Evolutionary conservation across 2,888 invertebrate species (phyloP).

Genomic region (Erebia epiphron): DNA sequence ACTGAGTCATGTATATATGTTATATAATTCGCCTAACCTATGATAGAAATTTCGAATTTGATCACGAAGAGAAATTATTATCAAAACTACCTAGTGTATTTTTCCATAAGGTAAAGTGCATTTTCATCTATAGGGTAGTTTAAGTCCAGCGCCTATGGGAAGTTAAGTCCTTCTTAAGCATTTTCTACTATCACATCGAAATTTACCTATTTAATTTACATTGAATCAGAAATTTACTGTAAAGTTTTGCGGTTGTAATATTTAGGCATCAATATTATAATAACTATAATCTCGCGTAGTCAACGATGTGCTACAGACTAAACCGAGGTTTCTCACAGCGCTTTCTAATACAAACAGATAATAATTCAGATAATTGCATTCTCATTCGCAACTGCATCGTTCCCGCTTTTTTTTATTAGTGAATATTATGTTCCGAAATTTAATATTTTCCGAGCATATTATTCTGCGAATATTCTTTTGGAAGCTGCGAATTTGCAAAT

Average conservation of each 20-base stretch:
- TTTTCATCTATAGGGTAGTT: slow-evolving; percentile 74
- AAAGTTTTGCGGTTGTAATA: not conserved
- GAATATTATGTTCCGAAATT: too few species aligned
- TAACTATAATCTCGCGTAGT: not conserved
- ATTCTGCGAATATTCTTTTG: too few species aligned
- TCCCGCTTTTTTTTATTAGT: too few species aligned
- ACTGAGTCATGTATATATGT: slow-evolving; percentile 66
- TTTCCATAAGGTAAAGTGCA: slow-evolving; percentile 74
- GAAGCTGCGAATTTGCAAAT: not conserved
- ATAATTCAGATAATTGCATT: not conserved
- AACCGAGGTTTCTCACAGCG: not conserved
- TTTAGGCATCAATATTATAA: not conserved
- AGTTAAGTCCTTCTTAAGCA: not conserved
- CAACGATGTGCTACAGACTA: not conserved
- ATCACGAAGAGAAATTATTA: slow-evolving; percentile 82
- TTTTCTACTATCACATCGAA: not conserved
- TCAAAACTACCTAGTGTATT: slow-evolving; percentile 80
- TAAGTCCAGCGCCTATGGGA: slow-evolving; percentile 5
- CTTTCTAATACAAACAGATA: too few species aligned
- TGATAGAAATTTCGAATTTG: slow-evolving; percentile 81
- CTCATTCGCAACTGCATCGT: not conserved
- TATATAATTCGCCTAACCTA: slow-evolving; percentile 80
- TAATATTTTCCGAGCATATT: too few species aligned
- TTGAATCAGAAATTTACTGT: not conserved
- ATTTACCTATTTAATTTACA: not conserved